Base-by-base conservation (phyloP, 1,140 invertebrate genomes). In the Copidosoma floridanum region DNA sequence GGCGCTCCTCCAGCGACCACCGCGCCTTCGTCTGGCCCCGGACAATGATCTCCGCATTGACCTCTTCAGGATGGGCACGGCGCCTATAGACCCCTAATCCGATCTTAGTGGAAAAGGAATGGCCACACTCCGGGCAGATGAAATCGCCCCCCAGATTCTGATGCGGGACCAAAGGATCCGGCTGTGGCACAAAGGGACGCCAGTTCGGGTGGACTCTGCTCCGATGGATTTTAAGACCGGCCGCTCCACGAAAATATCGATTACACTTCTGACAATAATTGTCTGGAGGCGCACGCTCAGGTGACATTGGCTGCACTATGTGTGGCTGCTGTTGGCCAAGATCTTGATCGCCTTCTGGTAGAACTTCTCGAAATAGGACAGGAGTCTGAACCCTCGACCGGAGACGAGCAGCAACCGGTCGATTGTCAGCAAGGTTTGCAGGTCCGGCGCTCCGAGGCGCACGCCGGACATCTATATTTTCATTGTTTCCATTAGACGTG, bases 241-340 rank as follows among this genome's bases (percentile, higher is more conserved):
- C 38, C 16, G 38, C 10, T 6, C 32, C 6, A 14, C 32, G 14
- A 6, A 35, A 35, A 14, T 35, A n/a, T n/a, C n/a, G n/a, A n/a
- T n/a, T n/a, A n/a, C n/a, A n/a, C n/a, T n/a, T n/a, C n/a, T n/a
- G n/a, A n/a, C n/a, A n/a, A n/a, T n/a, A n/a, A n/a, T n/a, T n/a
- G n/a, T n/a, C n/a, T n/a, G n/a, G n/a, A n/a, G 29, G 29, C 6
- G 29, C 29, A 32, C 6, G 29, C 29, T 32, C 29, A 32, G 29
- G 6, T 8, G 29, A 12, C 12, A 12, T 0, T 6, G 29, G 85
- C 81, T 83, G 85, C 84, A 81, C 83, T 86, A 86, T 88, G 32
- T 82, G 80, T 82, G 84, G 80, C 75, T 78, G 80, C 78, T 82
- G 71, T 74, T 70, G 67, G 68, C 65, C 32, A 56, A 61, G 64